These are phyloP conservation scores for Sebastes schlegelii DNA, from an alignment of 2,113 vertebrate genomes.

Conservation along the genomic window DNA sequence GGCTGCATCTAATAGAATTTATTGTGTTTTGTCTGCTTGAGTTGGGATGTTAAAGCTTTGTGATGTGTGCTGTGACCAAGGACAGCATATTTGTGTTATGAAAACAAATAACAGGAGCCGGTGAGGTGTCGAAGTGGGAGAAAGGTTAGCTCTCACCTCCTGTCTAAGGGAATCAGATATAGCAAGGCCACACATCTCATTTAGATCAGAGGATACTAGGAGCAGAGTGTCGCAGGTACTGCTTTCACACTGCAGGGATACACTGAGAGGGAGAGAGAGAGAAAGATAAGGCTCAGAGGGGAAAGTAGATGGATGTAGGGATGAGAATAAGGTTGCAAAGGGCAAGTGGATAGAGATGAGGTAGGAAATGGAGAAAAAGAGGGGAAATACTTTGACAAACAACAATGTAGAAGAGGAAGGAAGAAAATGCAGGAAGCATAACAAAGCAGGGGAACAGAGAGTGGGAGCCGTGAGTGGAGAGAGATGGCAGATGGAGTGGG, in stretches of 20 bases:
- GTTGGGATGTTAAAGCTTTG: conserved; percentile 46
- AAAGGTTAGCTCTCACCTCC: conserved; percentile 66
- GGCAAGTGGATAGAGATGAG: conserved; percentile 58
- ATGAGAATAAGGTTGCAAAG: conserved; percentile 58
- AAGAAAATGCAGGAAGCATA: conserved; percentile 62
- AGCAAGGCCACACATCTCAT: conserved; percentile 71
- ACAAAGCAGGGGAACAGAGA: conserved; percentile 67
- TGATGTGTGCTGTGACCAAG: conserved; percentile 53
- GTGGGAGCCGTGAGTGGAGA: conserved; percentile 61
- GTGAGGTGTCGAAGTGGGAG: conserved; percentile 53
- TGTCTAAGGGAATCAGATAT: conserved; percentile 72
- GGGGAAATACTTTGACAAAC: conserved; percentile 69
- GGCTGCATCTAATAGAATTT: conserved; percentile 30
- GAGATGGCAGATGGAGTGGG: conserved; percentile 72
- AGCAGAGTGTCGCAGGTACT: conserved; percentile 61
- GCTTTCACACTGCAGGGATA: conserved; percentile 59
- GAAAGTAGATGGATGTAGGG: conserved; percentile 58
- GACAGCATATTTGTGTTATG: conserved; percentile 49
- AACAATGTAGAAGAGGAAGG: conserved; percentile 63
- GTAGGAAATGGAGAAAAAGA: conserved; percentile 51
- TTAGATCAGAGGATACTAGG: conserved; percentile 71
- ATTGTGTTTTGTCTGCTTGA: conserved; percentile 38
- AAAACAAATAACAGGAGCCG: conserved; percentile 67
- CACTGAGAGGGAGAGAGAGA: conserved; percentile 4
- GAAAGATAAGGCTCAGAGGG: conserved; percentile 15